Evolutionary conservation across 2,888 invertebrate genomes (phyloP).

Genomic region (Chromoteleia sp.): DNA sequence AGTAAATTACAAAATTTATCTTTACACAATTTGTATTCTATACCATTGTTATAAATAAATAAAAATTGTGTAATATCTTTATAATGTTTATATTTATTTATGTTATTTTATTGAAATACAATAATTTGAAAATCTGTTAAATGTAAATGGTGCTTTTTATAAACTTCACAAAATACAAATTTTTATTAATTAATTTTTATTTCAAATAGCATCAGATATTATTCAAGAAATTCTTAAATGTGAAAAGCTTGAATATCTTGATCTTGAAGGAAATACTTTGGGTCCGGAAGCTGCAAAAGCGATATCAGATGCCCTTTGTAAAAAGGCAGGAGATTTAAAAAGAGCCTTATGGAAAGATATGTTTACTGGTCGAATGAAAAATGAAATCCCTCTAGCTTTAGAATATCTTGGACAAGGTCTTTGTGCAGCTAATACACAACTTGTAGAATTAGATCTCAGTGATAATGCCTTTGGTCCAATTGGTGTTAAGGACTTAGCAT

Average conservation of each 20-base stretch:
- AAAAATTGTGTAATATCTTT: no score
- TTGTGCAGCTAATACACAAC: conserved; percentile 90
- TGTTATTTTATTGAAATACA: no score
- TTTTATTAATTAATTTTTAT: conserved; percentile 17
- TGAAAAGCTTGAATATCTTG: conserved; percentile 89
- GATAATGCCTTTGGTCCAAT: conserved; percentile 99
- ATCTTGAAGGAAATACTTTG: conserved; percentile 96
- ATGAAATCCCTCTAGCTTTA: conserved; percentile 97
- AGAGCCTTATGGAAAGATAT: conserved; percentile 97
- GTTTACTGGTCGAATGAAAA: conserved; percentile 97
- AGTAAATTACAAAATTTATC: conserved; percentile 1
- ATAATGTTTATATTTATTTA: no score
- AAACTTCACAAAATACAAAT: no score
- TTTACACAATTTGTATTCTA: background rate
- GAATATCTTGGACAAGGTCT: conserved; percentile 92
- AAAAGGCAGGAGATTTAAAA: conserved; percentile 91
- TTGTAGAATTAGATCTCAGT: conserved; percentile 95
- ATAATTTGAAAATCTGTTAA: no score
- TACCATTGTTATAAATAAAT: no score
- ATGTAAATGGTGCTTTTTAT: no score
- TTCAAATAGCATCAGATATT: conserved; percentile 87
- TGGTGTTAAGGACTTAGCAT: conserved; percentile 94
- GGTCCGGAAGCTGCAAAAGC: conserved; percentile 95
- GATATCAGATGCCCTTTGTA: conserved; percentile 92
- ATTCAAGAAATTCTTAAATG: conserved; percentile 91